Base-by-base conservation (phyloP, 2,113 vertebrate genomes). In the Eptesicus fuscus region DNA sequence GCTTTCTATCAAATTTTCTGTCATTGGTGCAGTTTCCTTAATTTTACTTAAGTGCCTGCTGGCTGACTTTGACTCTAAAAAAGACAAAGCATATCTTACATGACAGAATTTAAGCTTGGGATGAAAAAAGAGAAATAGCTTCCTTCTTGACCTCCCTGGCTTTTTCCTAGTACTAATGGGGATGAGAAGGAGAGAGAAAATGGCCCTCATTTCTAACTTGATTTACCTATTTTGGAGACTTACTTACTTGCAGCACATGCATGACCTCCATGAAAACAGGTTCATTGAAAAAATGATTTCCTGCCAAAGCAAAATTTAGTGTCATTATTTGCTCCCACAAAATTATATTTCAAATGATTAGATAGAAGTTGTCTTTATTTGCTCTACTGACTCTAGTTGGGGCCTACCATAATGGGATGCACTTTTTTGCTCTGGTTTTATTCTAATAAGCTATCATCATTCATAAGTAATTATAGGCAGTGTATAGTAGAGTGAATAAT, bases 21-120 rank as follows among this genome's bases (percentile, higher is more conserved):
- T 79, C 70, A 83, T 84, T 91, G 70, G 74, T 91, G 22, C 42
- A 77, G 37, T 95, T 94, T 49, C 94, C 42, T 94, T 97, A 95
- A 95, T 96, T 97, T 95, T 91, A 71, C 95, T 87, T 96, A 96
- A 90, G 89, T 93, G 56, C 79, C 47, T 89, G 17, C 76, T 96
- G 86, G 83, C 89, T 93, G 83, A 95, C 70, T 95, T 95, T 95
- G 91, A 96, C 20, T 96, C 49, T 59, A 91, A 77, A 93, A 93
- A 73, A 93, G 70, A 93, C 53, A 84, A 86, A 90, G 35, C 30
- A 35, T 59, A 82, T 87, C 56, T 95, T 96, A 76, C 23, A 35
- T 70, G 63, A 65, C 14, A 67, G 74, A 93, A 97, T 94, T 96
- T 91, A 91, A 94, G n/a, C 17, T 87, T 94, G 32, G 28, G 20